Conservation (phyloP, 1,140 invertebrate genomes). For the Camponotus vicinus region DNA sequence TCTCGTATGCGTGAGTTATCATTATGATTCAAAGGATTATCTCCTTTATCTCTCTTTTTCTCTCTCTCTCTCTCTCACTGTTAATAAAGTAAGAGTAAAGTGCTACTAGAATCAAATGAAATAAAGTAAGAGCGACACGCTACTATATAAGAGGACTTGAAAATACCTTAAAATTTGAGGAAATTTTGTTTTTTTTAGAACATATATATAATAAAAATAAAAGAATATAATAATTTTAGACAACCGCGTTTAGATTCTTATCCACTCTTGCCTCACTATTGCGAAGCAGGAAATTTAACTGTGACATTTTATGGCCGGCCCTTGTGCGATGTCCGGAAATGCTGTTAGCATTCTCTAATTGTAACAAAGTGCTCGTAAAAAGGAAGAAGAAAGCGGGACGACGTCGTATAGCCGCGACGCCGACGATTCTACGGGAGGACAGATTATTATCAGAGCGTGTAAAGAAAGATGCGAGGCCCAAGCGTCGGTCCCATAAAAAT, state of each 20-base stretch:
- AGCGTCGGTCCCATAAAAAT: conserved; percentile 14
- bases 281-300: background rate
- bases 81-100: no score
- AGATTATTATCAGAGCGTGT: conserved; percentile 56
- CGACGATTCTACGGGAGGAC: background rate
- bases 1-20: background rate
- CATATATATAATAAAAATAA: no score
- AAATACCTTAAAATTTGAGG: no score
- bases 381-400: background rate
- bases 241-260: background rate
- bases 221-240: no score
- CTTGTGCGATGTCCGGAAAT: background rate
- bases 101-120: no score
- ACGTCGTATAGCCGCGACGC: background rate
- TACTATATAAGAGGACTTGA: no score
- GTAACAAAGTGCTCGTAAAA: conserved; percentile 22
- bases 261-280: background rate
- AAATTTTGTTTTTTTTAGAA: no score
- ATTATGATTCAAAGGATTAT: no score
- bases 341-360: conserved; percentile 18
- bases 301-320: background rate
- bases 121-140: no score
- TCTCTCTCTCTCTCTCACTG: no score
- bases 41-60: no score
- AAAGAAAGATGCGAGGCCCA: conserved; percentile 26